These are phyloP conservation scores for Margaritifera margaritifera DNA, from an alignment of 2,888 invertebrate genomes.

Conservation along the genomic window DNA sequence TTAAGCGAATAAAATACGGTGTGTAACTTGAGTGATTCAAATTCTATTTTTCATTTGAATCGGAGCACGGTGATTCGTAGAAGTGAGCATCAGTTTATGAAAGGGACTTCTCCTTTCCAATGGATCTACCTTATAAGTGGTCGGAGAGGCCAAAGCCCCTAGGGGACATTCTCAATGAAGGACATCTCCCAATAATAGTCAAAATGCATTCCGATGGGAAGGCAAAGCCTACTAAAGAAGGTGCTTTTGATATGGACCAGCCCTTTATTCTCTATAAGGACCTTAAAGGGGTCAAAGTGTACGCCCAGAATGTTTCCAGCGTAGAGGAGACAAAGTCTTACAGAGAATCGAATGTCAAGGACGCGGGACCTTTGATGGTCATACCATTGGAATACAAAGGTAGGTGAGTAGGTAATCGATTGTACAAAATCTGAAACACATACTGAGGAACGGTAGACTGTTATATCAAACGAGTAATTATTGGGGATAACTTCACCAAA, in stretches of 20 bases:
- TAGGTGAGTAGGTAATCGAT: slow-evolving; percentile 5
- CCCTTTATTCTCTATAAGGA: slow-evolving; percentile 49
- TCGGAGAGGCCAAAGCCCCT: slow-evolving; percentile 34
- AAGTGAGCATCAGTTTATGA: too few relatives aligned
- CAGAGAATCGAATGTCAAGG: slow-evolving; percentile 34
- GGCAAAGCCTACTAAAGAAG: slow-evolving; percentile 4
- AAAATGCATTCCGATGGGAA: slow-evolving; percentile 43
- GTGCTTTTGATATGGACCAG: slow-evolving; percentile 33
- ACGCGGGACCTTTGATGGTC: slow-evolving; percentile 45
- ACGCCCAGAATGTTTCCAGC: slow-evolving; percentile 47
- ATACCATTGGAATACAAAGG: slow-evolving; percentile 48
- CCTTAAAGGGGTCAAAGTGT: slow-evolving; percentile 38
- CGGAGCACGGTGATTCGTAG: too few relatives aligned
- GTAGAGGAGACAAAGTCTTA: slow-evolving; percentile 25
- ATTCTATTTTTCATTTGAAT: too few relatives aligned
- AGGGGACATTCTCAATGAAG: slow-evolving; percentile 33
- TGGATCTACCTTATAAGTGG: slow-evolving; percentile 25
- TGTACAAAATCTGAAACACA: too few relatives aligned
- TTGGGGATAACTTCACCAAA: not conserved
- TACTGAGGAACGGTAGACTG: too few relatives aligned
- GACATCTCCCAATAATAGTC: slow-evolving; percentile 41
- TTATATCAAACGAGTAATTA: not conserved
- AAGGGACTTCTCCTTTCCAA: not conserved
- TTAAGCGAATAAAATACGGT: too few relatives aligned
- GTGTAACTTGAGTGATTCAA: too few relatives aligned